phyloP scores from a whole-genome alignment of 1,140 invertebrate genomes.

The Drosophila albomicans region DNA sequence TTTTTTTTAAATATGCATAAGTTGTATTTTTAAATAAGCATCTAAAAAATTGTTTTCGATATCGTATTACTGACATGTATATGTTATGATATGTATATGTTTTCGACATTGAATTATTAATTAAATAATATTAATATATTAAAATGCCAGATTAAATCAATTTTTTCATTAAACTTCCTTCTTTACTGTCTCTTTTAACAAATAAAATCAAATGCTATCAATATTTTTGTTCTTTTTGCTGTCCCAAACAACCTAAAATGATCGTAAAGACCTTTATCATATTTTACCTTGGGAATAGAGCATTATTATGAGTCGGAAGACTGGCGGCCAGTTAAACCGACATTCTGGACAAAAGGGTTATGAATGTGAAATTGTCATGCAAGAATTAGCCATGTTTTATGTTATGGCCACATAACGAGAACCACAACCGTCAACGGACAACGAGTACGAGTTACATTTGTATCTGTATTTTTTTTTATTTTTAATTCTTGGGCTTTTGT shows the following conservation, averaged over 20 bases:
- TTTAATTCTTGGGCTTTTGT: constrained; percentile 9
- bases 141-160: too few species aligned
- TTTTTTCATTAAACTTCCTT: too few species aligned
- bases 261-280: not conserved
- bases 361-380: constrained; percentile 85
- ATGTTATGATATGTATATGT: too few species aligned
- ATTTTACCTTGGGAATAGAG: constrained; percentile 26
- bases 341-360: constrained; percentile 75
- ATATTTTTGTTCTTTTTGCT: not conserved
- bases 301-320: constrained; percentile 78
- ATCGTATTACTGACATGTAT: too few species aligned
- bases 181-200: too few species aligned
- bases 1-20: too few species aligned
- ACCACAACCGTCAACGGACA: constrained; percentile 35
- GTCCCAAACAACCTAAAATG: not conserved
- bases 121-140: too few species aligned
- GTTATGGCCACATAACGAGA: constrained; percentile 70
- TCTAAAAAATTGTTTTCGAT: too few species aligned
- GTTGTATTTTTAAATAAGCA: too few species aligned
- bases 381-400: constrained; percentile 84
- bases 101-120: too few species aligned
- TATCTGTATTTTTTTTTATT: constrained; percentile 55
- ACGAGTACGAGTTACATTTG: constrained; percentile 54
- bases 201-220: too few species aligned
- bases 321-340: constrained; percentile 56